Percentiles rank a stretch among this genome's conserved stretches.
These are phyloP conservation scores for Agonopterix alstromeriana DNA, from an alignment of 2,888 invertebrate species.

Conservation along the genomic window DNA sequence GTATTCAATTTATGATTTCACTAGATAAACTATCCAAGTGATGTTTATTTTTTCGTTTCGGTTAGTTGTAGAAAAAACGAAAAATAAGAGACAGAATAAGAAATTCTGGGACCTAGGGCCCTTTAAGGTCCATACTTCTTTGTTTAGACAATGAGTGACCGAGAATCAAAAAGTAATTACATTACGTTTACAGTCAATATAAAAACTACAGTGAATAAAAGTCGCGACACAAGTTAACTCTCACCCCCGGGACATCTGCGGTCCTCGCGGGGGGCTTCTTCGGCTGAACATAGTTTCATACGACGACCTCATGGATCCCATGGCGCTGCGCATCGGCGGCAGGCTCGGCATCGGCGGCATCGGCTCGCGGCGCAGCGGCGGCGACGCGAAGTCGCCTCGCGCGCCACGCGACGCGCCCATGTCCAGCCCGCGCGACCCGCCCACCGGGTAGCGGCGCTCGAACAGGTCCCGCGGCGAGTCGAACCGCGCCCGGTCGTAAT, in stretches of 20 bases:
- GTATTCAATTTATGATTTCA: no score
- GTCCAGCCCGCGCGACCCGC: conserved; percentile 71
- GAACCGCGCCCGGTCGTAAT: conserved; percentile 86
- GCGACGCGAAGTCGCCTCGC: conserved; percentile 82
- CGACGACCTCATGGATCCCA: conserved; percentile 82
- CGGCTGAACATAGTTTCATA: conserved; percentile 91
- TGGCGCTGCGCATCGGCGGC: conserved; percentile 76
- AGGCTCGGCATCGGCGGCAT: conserved; percentile 88
- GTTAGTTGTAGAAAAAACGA: no score
- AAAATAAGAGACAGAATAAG: no score
- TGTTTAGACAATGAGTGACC: no score
- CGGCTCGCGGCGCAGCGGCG: conserved; percentile 86
- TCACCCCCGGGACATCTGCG: conserved; percentile 74
- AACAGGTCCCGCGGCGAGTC: conserved; percentile 88
- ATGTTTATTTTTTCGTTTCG: no score
- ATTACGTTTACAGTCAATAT: not conserved
- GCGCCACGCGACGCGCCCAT: conserved; percentile 71
- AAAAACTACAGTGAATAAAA: not conserved
- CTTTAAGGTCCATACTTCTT: no score
- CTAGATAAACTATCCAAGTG: no score
- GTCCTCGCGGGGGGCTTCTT: conserved; percentile 83
- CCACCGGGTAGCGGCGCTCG: conserved; percentile 86
- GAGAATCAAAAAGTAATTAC: no score
- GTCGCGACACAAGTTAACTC: conserved; percentile 17
- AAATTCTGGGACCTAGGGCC: no score